phyloP scores from a whole-genome alignment of 1,140 invertebrate species.

The Penaeus indicus region DNA sequence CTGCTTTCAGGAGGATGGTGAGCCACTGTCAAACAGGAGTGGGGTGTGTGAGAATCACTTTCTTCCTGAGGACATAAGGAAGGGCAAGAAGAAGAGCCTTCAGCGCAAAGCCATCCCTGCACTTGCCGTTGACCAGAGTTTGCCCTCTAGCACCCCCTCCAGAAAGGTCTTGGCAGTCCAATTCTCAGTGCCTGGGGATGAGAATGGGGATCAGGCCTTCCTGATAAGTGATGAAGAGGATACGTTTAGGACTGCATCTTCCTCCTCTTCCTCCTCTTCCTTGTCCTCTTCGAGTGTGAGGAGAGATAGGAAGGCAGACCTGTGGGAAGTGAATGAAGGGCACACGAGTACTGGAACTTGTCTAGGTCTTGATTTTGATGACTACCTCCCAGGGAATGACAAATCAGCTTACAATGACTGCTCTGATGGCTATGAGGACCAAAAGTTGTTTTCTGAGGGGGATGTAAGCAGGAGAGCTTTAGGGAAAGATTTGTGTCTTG shows the following conservation, averaged over 20 bases:
- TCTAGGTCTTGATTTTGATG: constrained; percentile 26
- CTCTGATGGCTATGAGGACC: background rate
- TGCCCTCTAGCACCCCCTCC: background rate
- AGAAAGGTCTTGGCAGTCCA: background rate
- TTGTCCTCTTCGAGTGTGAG: background rate
- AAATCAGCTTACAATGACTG: constrained; percentile 2
- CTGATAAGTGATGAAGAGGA: no score
- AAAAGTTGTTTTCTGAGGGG: background rate
- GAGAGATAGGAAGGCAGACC: background rate
- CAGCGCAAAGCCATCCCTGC: background rate
- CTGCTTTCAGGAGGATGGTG: background rate
- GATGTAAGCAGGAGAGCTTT: background rate
- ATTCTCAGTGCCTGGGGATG: background rate
- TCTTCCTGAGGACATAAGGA: background rate
- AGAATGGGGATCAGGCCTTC: background rate
- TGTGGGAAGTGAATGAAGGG: background rate
- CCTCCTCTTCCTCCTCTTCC: no score
- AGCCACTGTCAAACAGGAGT: background rate
- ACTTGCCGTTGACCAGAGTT: background rate
- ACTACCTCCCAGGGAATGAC: constrained; percentile 17
- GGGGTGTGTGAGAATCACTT: constrained; percentile 14
- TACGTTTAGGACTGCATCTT: no score
- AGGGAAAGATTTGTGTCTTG: constrained; percentile 26
- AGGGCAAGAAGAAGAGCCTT: background rate
- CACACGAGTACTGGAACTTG: constrained; percentile 6